Conservation (phyloP, 2,888 invertebrate species). For the Boloria selene region DNA sequence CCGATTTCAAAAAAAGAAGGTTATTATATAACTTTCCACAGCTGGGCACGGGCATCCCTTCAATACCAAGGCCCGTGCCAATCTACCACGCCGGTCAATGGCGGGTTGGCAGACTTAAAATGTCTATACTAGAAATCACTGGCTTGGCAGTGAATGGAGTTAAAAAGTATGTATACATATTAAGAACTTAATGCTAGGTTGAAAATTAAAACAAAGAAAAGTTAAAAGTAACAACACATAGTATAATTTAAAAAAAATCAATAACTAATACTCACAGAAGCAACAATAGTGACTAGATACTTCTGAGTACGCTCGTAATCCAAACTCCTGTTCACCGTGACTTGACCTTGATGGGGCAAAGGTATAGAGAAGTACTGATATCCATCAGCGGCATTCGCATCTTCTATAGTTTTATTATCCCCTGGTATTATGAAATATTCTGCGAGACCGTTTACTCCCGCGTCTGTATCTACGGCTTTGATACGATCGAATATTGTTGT, state of each 20-base stretch:
- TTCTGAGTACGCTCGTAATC: conserved; percentile 94
- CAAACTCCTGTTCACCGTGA: conserved; percentile 91
- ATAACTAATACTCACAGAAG: conserved; percentile 87
- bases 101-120: no score
- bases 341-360: conserved; percentile 93
- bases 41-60: no score
- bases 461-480: conserved; percentile 90
- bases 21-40: no score
- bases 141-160: no score
- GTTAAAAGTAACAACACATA: no score
- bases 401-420: conserved; percentile 66
- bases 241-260: background rate
- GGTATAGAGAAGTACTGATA: conserved; percentile 92
- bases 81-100: no score
- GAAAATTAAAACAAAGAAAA: no score
- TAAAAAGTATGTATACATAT: no score
- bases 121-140: no score
- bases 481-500: conserved; percentile 92
- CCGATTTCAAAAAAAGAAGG: no score
- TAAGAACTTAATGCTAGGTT: no score
- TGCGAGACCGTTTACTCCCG: conserved; percentile 93
- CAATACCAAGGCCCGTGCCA: no score
- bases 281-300: conserved; percentile 93
- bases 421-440: conserved; percentile 93
- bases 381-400: conserved; percentile 86